Percentiles rank a stretch among this genome's conserved stretches.
Conservation (phyloP, 2,797 vertebrate genomes). For the Squalus acanthias region DNA sequence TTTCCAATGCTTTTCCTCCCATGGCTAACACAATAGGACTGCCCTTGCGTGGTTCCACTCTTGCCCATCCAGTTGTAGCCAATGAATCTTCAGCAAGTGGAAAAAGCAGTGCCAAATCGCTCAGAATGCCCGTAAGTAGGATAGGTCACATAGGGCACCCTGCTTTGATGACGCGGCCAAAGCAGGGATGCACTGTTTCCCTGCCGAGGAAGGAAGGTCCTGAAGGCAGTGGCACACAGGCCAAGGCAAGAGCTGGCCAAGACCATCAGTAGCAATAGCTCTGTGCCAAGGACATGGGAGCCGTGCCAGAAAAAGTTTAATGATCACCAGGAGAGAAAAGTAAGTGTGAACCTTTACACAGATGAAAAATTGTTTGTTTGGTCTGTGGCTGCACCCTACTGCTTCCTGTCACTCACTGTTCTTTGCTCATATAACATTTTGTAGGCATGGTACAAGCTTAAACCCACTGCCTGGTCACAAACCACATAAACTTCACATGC, state of each 20-base stretch:
- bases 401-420: not conserved
- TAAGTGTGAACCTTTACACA: not conserved
- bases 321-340: too few relatives aligned
- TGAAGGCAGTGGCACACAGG: not conserved
- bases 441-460: not conserved
- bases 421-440: not conserved
- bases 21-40: not conserved
- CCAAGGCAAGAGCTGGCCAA: not conserved
- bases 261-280: not conserved
- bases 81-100: not conserved
- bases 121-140: not conserved
- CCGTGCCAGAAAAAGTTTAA: not conserved
- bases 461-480: not conserved
- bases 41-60: not conserved
- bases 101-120: not conserved
- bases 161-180: not conserved
- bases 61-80: not conserved
- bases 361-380: not conserved
- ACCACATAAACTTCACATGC: not conserved
- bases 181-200: not conserved
- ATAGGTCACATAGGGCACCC: not conserved
- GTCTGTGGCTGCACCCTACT: not conserved
- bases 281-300: not conserved
- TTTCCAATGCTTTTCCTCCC: too few relatives aligned
- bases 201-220: not conserved